These are phyloP conservation scores for Megastigmus dorsalis DNA, from an alignment of 2,888 invertebrate genomes.

Conservation along the genomic window DNA sequence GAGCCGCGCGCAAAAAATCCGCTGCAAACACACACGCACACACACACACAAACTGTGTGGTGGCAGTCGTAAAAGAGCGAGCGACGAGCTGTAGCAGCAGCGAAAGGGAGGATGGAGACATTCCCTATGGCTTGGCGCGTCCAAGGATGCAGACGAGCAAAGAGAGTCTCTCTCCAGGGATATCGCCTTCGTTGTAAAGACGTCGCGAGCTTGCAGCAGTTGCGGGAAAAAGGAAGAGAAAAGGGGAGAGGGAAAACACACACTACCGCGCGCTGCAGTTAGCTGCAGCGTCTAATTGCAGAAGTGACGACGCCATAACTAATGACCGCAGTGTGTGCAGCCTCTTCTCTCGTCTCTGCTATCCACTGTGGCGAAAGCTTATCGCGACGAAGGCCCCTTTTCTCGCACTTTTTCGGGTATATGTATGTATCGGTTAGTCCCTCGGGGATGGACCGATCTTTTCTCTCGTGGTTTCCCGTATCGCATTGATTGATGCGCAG, in stretches of 20 bases:
- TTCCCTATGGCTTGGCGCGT: slow-evolving; percentile 8
- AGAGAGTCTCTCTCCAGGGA: background rate
- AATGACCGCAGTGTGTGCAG: slow-evolving; percentile 69
- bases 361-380: background rate
- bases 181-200: too few species aligned
- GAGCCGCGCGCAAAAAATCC: slow-evolving; percentile 35
- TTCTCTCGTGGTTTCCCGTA: too few species aligned
- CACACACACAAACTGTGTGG: too few species aligned
- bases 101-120: slow-evolving; percentile 17
- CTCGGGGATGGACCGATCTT: too few species aligned
- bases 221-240: too few species aligned
- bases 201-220: background rate
- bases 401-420: too few species aligned
- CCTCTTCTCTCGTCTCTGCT: slow-evolving; percentile 18
- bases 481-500: slow-evolving; percentile 42
- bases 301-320: slow-evolving; percentile 72
- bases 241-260: background rate
- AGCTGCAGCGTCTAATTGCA: slow-evolving; percentile 72
- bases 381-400: background rate
- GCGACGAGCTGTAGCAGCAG: background rate
- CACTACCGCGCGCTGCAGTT: slow-evolving; percentile 38
- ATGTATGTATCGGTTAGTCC: too few species aligned
- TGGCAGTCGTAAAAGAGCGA: background rate
- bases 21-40: background rate
- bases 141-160: background rate